Evolutionary conservation across 2,888 invertebrate genomes (phyloP).

Genomic region (Heliothis peltigera): DNA sequence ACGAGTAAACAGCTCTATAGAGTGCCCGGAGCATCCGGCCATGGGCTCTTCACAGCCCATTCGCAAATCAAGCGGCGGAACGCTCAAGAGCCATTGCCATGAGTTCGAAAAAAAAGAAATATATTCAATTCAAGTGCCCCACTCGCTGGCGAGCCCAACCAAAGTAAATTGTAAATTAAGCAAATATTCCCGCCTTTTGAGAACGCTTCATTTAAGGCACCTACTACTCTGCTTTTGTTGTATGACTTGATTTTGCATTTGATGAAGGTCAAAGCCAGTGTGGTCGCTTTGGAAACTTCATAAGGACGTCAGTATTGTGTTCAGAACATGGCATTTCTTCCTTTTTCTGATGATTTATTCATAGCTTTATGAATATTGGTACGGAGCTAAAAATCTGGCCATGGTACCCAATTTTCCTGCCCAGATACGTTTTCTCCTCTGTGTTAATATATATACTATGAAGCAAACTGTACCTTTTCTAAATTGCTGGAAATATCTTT

Average conservation of each 20-base stretch:
- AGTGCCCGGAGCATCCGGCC: conserved; percentile 55
- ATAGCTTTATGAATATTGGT: neutral
- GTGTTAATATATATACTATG: too few relatives aligned
- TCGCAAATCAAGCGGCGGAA: conserved; percentile 72
- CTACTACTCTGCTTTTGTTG: conserved; percentile 22
- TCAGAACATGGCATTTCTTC: neutral
- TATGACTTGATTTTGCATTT: conserved; percentile 4
- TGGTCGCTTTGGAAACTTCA: neutral
- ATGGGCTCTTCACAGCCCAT: conserved; percentile 68
- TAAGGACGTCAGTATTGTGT: neutral
- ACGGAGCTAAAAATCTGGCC: neutral
- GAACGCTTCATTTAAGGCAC: conserved; percentile 18
- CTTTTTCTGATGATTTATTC: conserved; percentile 2
- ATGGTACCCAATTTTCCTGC: neutral
- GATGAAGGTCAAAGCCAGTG: neutral
- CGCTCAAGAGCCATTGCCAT: conserved; percentile 64
- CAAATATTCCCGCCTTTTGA: conserved; percentile 38
- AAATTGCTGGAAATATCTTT: too few relatives aligned
- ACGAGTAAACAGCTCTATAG: conserved; percentile 50
- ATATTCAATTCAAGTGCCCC: conserved; percentile 53
- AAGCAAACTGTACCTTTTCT: neutral
- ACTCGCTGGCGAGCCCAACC: conserved; percentile 19
- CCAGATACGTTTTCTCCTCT: too few relatives aligned
- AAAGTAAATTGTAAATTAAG: conserved; percentile 50
- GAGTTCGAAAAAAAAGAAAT: conserved; percentile 46